phyloP scores from a whole-genome alignment of 2,113 vertebrate genomes.

The Microcebus ravelobensis region DNA sequence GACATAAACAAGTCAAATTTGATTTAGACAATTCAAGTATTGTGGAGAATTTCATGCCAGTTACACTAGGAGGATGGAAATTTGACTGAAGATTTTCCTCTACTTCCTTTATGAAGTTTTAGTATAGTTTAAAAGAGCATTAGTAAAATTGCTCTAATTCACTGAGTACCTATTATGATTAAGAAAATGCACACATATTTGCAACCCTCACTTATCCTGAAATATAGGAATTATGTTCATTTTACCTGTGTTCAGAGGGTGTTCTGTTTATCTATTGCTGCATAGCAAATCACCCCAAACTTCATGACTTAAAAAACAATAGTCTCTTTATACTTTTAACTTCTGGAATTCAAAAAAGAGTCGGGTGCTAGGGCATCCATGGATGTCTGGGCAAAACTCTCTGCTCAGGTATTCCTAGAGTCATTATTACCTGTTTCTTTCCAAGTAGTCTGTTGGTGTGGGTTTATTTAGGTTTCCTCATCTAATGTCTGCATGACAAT shows the following conservation, averaged over 20 bases:
- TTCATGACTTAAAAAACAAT: background rate
- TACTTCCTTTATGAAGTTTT: background rate
- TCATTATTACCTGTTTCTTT: background rate
- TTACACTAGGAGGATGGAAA: background rate
- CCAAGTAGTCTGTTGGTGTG: background rate
- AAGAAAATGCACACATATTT: background rate
- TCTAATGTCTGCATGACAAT: background rate
- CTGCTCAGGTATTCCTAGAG: background rate
- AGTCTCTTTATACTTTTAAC: background rate
- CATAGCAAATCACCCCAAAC: background rate
- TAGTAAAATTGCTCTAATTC: background rate
- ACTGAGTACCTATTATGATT: background rate
- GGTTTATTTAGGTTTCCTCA: background rate
- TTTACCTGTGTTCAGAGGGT: background rate
- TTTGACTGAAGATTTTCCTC: background rate
- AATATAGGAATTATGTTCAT: background rate
- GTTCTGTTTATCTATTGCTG: background rate
- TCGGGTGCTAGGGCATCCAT: background rate
- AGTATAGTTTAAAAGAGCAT: background rate
- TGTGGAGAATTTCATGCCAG: background rate
- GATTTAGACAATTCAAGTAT: background rate
- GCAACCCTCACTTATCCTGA: accelerated
- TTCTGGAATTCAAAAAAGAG: background rate
- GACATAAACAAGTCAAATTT: slow-evolving; percentile 6
- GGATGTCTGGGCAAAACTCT: background rate